Percentiles rank a stretch among this genome's conserved stretches.
These are phyloP conservation scores for Gymnobelideus leadbeateri DNA, from an alignment of 2,113 vertebrate genomes.

Conservation along the genomic window DNA sequence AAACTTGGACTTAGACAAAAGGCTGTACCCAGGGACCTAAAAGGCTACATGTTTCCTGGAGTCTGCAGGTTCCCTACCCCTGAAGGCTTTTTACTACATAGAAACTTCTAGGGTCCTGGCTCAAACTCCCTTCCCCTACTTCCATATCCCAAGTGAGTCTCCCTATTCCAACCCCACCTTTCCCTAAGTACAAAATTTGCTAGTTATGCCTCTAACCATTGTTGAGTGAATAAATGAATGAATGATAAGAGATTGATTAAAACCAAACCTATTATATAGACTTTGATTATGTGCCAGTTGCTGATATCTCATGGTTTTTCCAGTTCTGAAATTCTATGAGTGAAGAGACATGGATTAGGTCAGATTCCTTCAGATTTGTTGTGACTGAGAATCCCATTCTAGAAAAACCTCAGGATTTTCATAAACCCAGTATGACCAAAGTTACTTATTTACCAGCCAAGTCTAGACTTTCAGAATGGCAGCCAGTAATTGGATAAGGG, in stretches of 20 bases:
- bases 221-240: neutral
- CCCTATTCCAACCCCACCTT: neutral
- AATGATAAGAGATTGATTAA: neutral
- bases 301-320: neutral
- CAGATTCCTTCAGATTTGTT: neutral
- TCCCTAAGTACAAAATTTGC: neutral
- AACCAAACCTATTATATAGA: neutral
- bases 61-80: no score
- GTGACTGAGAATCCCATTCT: neutral
- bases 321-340: neutral
- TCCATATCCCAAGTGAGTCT: neutral
- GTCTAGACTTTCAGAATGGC: no score
- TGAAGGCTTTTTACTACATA: neutral
- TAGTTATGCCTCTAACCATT: neutral
- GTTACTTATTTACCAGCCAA: neutral
- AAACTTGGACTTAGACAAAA: no score
- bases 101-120: neutral
- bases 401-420: neutral
- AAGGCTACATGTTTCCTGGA: no score
- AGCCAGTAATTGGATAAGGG: neutral
- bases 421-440: neutral
- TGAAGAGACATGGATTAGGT: neutral
- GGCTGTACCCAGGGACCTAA: no score
- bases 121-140: neutral
- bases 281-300: neutral